A percentile compares a stretch with the other conserved stretches of the same genome.
These are phyloP conservation scores for Fulmarus glacialis DNA, from an alignment of 2,113 vertebrate species.

Conservation along the genomic window DNA sequence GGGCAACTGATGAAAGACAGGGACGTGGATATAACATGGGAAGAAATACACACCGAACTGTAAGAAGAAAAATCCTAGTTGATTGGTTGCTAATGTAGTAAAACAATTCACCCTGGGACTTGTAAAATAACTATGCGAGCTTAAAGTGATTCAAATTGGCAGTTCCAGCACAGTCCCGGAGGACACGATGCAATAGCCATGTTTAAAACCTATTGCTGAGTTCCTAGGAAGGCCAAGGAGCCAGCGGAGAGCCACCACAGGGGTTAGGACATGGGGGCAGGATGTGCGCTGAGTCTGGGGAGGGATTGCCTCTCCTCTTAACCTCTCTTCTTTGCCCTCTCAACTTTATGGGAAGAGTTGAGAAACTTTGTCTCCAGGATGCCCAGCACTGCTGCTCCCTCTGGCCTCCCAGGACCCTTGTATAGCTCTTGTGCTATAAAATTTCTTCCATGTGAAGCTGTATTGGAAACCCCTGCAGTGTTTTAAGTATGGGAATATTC, in stretches of 20 bases:
- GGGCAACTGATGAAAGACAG: neutral
- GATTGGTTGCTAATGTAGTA: constrained; percentile 21
- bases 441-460: neutral
- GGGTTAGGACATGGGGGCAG: neutral
- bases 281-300: neutral
- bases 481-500: neutral
- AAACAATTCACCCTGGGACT: constrained; percentile 1
- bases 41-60: neutral
- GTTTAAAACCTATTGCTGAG: neutral
- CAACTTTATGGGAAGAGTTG: neutral
- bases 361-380: neutral
- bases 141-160: constrained; percentile 24
- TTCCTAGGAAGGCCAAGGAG: neutral
- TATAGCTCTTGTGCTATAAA: neutral
- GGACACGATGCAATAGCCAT: neutral
- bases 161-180: constrained; percentile 1
- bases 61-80: constrained; percentile 39
- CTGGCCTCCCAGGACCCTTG: neutral
- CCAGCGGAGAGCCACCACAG: neutral
- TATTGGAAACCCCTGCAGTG: neutral
- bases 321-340: neutral
- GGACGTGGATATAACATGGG: neutral
- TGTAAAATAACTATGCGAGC: constrained; percentile 24
- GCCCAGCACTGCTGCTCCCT: neutral
- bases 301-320: neutral